Evolutionary conservation across 2,113 vertebrate species (phyloP).

Genomic region (Chauna torquata): DNA sequence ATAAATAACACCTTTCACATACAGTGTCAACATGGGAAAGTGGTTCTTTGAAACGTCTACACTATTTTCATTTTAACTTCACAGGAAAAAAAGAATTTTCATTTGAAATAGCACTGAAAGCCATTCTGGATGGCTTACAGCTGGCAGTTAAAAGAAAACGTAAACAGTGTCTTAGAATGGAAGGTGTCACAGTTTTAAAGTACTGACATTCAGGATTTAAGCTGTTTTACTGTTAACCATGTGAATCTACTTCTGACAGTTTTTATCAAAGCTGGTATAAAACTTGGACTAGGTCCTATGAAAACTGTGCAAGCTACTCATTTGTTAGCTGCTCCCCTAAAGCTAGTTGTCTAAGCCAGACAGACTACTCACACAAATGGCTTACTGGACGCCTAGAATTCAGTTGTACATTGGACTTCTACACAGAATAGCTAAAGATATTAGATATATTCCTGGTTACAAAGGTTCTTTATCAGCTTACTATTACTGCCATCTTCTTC

Average conservation of each 20-base stretch:
- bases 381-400: neutral
- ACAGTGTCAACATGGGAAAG: neutral
- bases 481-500: neutral
- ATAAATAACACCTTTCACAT: neutral
- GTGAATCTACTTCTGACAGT: neutral
- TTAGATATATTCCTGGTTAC: neutral
- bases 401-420: neutral
- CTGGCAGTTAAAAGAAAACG: neutral
- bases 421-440: neutral
- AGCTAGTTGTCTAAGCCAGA: neutral
- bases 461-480: neutral
- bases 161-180: neutral
- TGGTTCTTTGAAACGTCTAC: neutral
- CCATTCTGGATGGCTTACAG: neutral
- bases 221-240: neutral
- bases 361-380: neutral
- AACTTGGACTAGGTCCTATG: neutral
- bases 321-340: neutral
- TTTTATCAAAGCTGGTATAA: constrained; percentile 1
- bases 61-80: neutral
- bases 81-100: neutral
- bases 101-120: neutral
- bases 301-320: neutral
- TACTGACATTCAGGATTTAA: neutral
- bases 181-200: neutral